phyloP scores from a whole-genome alignment of 2,888 invertebrate genomes.

The Noctua janthe region DNA sequence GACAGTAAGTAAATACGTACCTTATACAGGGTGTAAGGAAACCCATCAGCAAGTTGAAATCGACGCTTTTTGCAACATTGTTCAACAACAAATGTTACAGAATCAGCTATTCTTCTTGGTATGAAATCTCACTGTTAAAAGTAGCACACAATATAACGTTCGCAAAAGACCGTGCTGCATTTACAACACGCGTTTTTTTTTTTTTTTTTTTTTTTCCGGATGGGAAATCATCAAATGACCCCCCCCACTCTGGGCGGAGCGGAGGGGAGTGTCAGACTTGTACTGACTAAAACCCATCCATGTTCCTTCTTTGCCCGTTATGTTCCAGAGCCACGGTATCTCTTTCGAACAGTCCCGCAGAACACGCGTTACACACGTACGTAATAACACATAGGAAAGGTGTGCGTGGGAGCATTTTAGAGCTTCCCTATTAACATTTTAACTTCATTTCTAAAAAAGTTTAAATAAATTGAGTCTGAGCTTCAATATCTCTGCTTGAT shows the following conservation, averaged over 20 bases:
- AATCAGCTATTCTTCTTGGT: not conserved
- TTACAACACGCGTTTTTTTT: no score
- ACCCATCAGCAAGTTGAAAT: not conserved
- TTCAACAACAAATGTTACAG: not conserved
- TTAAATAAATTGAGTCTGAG: not conserved
- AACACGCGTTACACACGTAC: no score
- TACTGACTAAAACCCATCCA: no score
- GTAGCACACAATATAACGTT: not conserved
- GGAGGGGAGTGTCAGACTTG: no score
- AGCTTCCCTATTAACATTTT: not conserved
- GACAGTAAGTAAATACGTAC: slow-evolving; percentile 47
- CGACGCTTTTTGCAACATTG: not conserved
- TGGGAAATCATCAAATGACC: no score
- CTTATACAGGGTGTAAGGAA: not conserved
- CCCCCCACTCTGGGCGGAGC: no score
- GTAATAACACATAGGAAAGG: not conserved
- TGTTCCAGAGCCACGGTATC: no score
- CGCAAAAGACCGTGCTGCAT: not conserved
- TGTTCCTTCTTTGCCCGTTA: no score
- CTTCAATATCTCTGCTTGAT: not conserved
- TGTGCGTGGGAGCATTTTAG: not conserved
- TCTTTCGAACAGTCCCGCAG: no score
- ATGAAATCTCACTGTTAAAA: not conserved
- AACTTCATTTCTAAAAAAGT: not conserved
- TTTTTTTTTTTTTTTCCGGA: no score